A percentile compares a stretch with the other conserved stretches of the same genome.
These are phyloP conservation scores for Cistogaster globosa DNA, from an alignment of 2,888 invertebrate genomes.

Conservation along the genomic window DNA sequence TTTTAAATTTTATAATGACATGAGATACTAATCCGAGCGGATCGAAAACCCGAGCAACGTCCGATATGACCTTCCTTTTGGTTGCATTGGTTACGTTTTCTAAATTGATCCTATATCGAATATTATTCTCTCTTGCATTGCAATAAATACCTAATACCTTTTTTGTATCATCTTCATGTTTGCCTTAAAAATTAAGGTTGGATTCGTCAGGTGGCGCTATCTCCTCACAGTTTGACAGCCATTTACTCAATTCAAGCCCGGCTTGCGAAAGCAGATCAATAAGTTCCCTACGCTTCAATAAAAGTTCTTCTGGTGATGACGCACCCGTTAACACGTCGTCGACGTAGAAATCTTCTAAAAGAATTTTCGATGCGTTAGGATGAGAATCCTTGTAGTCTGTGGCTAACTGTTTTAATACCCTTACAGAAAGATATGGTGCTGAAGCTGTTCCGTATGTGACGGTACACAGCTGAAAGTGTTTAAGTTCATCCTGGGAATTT, in stretches of 20 bases:
- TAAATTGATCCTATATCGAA: conserved; percentile 34
- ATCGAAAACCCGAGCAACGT: conserved; percentile 41
- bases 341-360: conserved; percentile 67
- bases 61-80: conserved; percentile 37
- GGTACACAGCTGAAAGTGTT: conserved; percentile 46
- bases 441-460: conserved; percentile 69
- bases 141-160: conserved; percentile 65
- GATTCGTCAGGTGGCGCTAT: too few relatives aligned
- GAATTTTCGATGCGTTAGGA: not conserved
- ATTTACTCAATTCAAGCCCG: conserved; percentile 18
- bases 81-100: not conserved
- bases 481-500: not conserved
- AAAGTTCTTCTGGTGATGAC: conserved; percentile 18
- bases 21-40: conserved; percentile 38
- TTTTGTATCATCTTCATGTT: conserved; percentile 7
- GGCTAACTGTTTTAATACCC: conserved; percentile 64
- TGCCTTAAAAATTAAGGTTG: not conserved
- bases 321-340: conserved; percentile 69
- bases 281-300: not conserved
- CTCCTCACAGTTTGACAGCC: conserved; percentile 12
- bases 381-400: not conserved
- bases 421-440: conserved; percentile 62
- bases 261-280: conserved; percentile 14
- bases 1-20: conserved; percentile 45
- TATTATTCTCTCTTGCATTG: conserved; percentile 49